Conservation (phyloP, 1,140 invertebrate species). For the Diplogasteroides magnus region DNA sequence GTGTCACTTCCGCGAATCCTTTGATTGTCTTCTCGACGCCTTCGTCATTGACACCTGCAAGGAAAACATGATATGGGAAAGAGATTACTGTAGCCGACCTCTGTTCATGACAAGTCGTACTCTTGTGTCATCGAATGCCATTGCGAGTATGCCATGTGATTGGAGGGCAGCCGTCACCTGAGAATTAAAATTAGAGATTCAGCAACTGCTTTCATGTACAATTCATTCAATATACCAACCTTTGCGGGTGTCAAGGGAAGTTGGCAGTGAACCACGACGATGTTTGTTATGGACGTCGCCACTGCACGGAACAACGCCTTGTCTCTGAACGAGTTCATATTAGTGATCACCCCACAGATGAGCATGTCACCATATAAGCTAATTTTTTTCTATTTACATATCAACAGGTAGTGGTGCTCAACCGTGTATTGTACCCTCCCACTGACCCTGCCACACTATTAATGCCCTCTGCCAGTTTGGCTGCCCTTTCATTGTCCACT, state of each 20-base stretch:
- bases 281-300: conserved; percentile 24
- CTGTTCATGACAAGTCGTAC: conserved; percentile 31
- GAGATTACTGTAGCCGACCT: no score
- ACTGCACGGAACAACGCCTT: conserved; percentile 7
- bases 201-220: not conserved
- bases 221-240: not conserved
- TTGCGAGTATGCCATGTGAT: conserved; percentile 18
- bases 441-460: conserved; percentile 28
- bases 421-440: conserved; percentile 7
- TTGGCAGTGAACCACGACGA: conserved; percentile 26
- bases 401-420: not conserved
- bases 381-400: not conserved
- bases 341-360: not conserved
- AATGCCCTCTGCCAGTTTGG: conserved; percentile 66
- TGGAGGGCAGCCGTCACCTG: conserved; percentile 23
- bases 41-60: conserved; percentile 27
- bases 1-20: conserved; percentile 17
- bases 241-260: not conserved
- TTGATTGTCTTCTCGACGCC: conserved; percentile 11
- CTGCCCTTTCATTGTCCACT: conserved; percentile 71
- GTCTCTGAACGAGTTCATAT: not conserved
- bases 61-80: no score
- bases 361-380: conserved; percentile 2
- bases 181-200: not conserved
- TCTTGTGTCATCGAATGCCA: conserved; percentile 29